Conservation (phyloP, 1,140 invertebrate genomes). For the Eurosta solidaginis region DNA sequence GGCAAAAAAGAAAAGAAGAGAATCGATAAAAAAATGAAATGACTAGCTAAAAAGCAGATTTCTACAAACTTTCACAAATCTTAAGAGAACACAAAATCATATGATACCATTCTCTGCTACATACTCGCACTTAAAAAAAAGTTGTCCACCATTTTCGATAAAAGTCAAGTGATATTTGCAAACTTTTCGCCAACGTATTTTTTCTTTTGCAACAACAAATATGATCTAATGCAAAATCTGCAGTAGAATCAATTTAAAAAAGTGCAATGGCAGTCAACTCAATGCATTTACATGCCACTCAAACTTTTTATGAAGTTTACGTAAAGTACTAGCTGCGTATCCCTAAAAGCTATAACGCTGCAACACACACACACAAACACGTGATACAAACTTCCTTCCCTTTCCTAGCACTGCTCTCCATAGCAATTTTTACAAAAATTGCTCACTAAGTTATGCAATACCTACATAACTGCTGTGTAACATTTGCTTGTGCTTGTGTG, state of each 20-base stretch:
- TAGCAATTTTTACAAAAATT: background rate
- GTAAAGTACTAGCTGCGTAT: background rate
- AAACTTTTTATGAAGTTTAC: constrained; percentile 9
- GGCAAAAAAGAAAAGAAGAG: background rate
- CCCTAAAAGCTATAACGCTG: background rate
- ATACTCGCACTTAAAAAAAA: too few species aligned
- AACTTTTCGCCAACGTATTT: background rate
- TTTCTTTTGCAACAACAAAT: background rate
- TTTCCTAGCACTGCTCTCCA: background rate
- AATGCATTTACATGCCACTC: constrained; percentile 16
- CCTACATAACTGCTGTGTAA: background rate
- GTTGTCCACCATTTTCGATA: too few species aligned
- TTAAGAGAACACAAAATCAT: background rate
- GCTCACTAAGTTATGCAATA: background rate
- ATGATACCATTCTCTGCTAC: too few species aligned
- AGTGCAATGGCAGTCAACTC: background rate
- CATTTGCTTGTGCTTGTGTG: background rate
- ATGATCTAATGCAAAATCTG: background rate
- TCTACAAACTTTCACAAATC: background rate
- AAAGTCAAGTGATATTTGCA: background rate
- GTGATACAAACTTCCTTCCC: background rate
- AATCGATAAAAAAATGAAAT: background rate
- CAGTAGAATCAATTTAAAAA: background rate
- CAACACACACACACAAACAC: background rate
- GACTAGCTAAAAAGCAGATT: background rate